Base-by-base conservation (phyloP, 2,113 vertebrate genomes). In the Centropus bengalensis region DNA sequence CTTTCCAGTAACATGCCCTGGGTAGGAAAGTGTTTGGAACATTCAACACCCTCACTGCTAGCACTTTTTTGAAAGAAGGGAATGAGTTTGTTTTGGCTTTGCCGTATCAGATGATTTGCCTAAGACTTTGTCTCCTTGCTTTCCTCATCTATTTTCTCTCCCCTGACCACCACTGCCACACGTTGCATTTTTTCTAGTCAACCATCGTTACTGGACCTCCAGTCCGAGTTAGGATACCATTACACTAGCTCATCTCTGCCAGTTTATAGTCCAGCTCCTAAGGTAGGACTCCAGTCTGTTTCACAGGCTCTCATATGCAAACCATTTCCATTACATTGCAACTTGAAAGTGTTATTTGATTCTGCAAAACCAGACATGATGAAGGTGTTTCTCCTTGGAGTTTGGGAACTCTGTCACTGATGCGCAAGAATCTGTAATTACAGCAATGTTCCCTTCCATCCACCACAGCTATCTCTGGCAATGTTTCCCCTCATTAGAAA, bases 401-500 rank as follows among this genome's bases (percentile, higher is more conserved):
- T 71, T 84, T 83, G 60, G 60, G 52, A 93, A 62, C 64, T 89
- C 76, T 88, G 60, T 82, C 79, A 86, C 40, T 1, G 1, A 32
- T 19, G 47, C 47, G 60, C 12, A 47, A 81, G 56, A n/a, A 70
- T 68, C 64, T 93, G 68, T 94, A 96, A 94, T 93, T 96, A 91
- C 22, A 70, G 71, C 68, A 75, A 26, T 18, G 40, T 54, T 91
- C 54, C 60, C 76, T 83, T 91, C 91, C 86, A 75, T 93, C 47
- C 36, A 64, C 82, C 85, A 83, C 91, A 83, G 82, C 78, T 78
- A 51, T 58, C 58, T 91, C 75, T 1, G 0, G 78, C 71, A 67
- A 47, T 42, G 75, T 83, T 94, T 71, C 85, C 79, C 86, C 42
- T 96, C 86, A 75, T 92, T 92, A 93, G 86, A 51, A 92, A 93